Evolutionary conservation across 37 sponge, comb jelly and placozoan genomes (phyloP), one percentile per base, ranked within the genome.

Genomic region (Ephydatia muelleri): DNA sequence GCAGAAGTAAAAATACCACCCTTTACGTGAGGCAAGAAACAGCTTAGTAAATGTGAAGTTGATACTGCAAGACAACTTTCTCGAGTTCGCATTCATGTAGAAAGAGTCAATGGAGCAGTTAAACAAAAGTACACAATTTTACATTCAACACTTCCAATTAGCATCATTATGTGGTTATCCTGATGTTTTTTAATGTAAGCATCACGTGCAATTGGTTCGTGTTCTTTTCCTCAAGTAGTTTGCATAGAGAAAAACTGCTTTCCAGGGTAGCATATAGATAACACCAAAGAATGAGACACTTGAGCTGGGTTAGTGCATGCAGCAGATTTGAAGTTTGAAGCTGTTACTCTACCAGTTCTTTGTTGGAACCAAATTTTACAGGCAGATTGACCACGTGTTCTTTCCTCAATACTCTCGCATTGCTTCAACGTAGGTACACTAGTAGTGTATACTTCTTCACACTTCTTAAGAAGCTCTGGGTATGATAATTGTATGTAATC

Each of bases 11-110:
- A 80, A 65, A 5, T 84, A 0, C 89, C 92, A 28, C 71, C 92
- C 5, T 92, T 80, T 64, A 92, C 86, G 23, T 69, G 47, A 36
- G 92, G 92, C 0, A 92, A 92, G 79, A 92, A 84, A 32, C 88
- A 88, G 68, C 73, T 92, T 11, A 81, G 84, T 23, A 66, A 70
- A 66, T 9, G 3, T 38, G 82, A 92, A 38, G 84, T 92, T 39
- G 92, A 92, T n/a, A 30, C 5, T 34, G 29, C 89, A 5, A 25
- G 87, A 37, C 87, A 86, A 33, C 75, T 86, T n/a, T 32, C 87
- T 35, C 74, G 73, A 32, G 81, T 86, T 2, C 75, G 87, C 22
- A 86, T 86, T n/a, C 87, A 86, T 86, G 87, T 86, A n/a, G 87
- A 86, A 68, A 65, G 87, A 19, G 87, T 86, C 19, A 80, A 80